These are phyloP conservation scores for Epizoanthus ramosus DNA, from an alignment of 92 coral and sea anemone genomes.

Conservation along the genomic window DNA sequence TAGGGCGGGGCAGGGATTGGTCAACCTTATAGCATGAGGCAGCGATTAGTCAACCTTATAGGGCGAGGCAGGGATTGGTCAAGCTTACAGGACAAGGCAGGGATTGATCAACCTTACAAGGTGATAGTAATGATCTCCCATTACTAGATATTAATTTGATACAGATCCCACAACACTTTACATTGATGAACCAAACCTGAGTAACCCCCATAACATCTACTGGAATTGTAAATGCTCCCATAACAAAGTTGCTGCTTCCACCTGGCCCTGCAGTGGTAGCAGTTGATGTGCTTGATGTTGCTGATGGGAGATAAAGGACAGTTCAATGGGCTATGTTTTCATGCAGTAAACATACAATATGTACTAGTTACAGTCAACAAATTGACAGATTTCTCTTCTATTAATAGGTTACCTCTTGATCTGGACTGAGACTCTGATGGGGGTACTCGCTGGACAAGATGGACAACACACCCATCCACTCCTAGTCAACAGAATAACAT, in stretches of 20 bases:
- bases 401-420: slow-evolving; percentile 50
- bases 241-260: slow-evolving; percentile 39
- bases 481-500: slow-evolving; percentile 37
- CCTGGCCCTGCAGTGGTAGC: slow-evolving; percentile 40
- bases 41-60: no score
- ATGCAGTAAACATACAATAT: no score
- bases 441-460: slow-evolving; percentile 91
- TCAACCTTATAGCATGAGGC: no score
- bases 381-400: background rate
- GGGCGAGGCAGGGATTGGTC: no score
- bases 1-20: no score
- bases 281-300: slow-evolving; percentile 43
- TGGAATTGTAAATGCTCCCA: slow-evolving; percentile 81
- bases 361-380: background rate
- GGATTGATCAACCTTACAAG: no score
- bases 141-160: background rate
- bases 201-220: slow-evolving; percentile 97
- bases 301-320: slow-evolving; percentile 5
- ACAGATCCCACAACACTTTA: background rate
- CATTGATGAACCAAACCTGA: slow-evolving; percentile 46
- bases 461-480: slow-evolving; percentile 94
- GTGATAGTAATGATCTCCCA: no score
- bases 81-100: no score
- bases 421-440: slow-evolving; percentile 44
- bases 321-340: no score